Evolutionary conservation across 2,113 vertebrate genomes (phyloP).

Genomic region (Epinephelus moara): DNA sequence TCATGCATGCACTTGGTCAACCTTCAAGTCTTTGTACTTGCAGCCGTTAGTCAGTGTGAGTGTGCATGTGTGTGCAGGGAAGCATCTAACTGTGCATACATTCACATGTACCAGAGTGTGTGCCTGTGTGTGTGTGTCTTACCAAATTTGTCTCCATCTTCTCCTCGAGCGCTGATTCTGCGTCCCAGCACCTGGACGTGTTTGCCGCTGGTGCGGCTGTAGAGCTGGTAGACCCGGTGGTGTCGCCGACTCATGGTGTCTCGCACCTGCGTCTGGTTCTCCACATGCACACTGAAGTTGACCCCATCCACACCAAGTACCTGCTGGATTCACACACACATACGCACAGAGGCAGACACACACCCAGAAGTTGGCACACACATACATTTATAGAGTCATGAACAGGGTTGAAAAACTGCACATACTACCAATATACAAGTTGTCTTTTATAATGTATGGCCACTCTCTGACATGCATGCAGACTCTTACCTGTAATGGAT

Average conservation of each 20-base stretch:
- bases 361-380: conserved; percentile 23
- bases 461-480: conserved; percentile 23
- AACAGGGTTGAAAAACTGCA: conserved; percentile 16
- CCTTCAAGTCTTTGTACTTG: conserved; percentile 72
- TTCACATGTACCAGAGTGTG: conserved; percentile 15
- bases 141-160: conserved; percentile 89
- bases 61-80: conserved; percentile 30
- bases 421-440: conserved; percentile 10
- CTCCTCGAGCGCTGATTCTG: conserved; percentile 85
- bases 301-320: conserved; percentile 86
- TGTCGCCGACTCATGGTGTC: conserved; percentile 87
- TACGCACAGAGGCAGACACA: conserved; percentile 26
- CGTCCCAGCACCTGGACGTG: conserved; percentile 87
- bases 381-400: neutral
- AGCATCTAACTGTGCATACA: conserved; percentile 16
- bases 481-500: conserved; percentile 85
- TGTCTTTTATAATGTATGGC: conserved; percentile 16
- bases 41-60: conserved; percentile 43
- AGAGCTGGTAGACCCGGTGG: conserved; percentile 87
- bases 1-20: conserved; percentile 75
- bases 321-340: conserved; percentile 74
- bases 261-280: conserved; percentile 87
- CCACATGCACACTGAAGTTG: conserved; percentile 88
- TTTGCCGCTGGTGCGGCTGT: conserved; percentile 87
- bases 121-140: conserved; percentile 79